A percentile compares a stretch with the other conserved stretches of the same genome.
Conservation (phyloP, 2,113 vertebrate species). For the Melanerpes aurifrons region DNA sequence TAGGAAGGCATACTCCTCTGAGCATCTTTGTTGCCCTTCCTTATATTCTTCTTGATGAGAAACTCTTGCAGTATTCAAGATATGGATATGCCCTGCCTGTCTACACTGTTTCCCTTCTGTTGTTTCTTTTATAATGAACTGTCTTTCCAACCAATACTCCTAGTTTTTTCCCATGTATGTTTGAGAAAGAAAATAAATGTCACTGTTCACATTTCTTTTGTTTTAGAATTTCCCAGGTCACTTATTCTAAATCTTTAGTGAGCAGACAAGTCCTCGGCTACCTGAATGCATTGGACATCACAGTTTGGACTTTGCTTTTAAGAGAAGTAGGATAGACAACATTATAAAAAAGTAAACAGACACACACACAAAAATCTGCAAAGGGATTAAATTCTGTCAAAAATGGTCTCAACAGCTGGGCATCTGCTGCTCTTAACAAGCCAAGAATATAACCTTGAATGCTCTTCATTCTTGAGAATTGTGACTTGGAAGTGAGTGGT, state of each 20-base stretch:
- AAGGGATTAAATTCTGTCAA: constrained; percentile 35
- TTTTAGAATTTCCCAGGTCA: not conserved
- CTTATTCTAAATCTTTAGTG: not conserved
- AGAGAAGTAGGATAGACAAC: not conserved
- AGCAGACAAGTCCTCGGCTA: not conserved
- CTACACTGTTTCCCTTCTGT: not conserved
- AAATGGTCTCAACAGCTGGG: not conserved
- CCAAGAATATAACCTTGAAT: constrained; percentile 15
- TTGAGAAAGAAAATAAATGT: not conserved
- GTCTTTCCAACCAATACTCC: not conserved
- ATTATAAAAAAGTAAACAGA: constrained; percentile 2
- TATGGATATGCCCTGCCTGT: not conserved
- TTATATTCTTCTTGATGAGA: not conserved
- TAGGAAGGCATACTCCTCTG: not conserved
- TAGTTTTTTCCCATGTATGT: not conserved
- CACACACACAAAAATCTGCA: not conserved
- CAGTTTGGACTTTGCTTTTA: not conserved
- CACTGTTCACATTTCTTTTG: not conserved
- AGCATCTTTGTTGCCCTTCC: not conserved
- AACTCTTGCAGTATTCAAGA: not conserved
- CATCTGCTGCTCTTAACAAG: constrained; percentile 1
- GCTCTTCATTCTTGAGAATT: not conserved
- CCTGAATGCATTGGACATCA: not conserved
- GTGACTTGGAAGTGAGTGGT: not conserved
- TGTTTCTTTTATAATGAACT: not conserved